Conservation (phyloP, 2,797 vertebrate genomes). For the Pseudotriccus pelzelni region DNA sequence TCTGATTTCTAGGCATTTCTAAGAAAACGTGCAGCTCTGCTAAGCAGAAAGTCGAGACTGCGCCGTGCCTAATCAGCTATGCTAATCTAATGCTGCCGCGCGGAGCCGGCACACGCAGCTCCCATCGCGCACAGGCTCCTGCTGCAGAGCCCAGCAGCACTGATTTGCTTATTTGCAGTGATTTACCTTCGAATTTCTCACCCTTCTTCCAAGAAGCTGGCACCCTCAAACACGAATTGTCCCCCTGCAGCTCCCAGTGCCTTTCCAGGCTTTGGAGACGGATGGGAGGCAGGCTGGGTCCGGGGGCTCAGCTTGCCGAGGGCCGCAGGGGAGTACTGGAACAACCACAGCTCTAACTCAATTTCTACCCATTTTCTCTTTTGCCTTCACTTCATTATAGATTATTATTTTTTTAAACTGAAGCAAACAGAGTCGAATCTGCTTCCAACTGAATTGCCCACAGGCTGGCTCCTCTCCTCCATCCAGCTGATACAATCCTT, state of each 20-base stretch:
- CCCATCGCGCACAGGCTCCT: background rate
- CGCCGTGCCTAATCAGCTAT: background rate
- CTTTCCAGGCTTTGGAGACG: background rate
- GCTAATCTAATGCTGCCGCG: background rate
- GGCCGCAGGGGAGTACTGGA: background rate
- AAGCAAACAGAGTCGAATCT: slow-evolving; percentile 30
- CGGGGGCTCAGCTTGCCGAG: background rate
- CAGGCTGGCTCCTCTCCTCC: slow-evolving; percentile 11
- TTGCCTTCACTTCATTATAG: slow-evolving; percentile 59
- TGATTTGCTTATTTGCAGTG: background rate
- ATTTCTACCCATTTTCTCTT: slow-evolving; percentile 52
- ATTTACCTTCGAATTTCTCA: background rate
- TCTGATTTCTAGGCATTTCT: slow-evolving; percentile 29
- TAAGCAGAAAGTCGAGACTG: background rate
- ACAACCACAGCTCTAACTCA: slow-evolving; percentile 43
- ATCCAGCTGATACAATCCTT: background rate
- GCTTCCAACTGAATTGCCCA: slow-evolving; percentile 18
- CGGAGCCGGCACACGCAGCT: background rate
- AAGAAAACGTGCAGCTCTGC: background rate
- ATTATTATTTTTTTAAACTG: slow-evolving; percentile 58
- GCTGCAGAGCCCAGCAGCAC: background rate
- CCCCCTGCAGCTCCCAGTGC: background rate
- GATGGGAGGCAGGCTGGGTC: background rate
- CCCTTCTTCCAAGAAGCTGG: background rate
- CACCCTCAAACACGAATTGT: background rate